A percentile compares a stretch with the other conserved stretches of the same genome.
phyloP scores from a whole-genome alignment of 2,113 vertebrate species.

The Phrynosoma platyrhinos region DNA sequence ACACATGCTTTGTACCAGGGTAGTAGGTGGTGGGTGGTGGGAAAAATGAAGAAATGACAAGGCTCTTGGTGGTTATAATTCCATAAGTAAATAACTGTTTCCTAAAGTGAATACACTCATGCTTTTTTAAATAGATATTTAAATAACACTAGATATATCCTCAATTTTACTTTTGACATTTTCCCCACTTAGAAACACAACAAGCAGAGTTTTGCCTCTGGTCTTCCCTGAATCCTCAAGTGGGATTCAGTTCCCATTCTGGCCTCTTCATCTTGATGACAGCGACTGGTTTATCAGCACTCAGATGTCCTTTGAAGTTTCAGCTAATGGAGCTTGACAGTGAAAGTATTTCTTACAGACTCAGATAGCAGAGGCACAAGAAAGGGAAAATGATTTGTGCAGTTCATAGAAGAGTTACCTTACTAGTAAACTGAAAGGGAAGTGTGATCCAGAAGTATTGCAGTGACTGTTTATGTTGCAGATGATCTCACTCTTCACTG shows the following conservation, averaged over 20 bases:
- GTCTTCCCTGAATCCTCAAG: too few species aligned
- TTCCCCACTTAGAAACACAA: background rate
- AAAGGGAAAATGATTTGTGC: background rate
- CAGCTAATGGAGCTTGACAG: slow-evolving; percentile 6
- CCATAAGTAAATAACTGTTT: background rate
- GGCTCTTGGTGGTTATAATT: background rate
- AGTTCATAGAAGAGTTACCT: background rate
- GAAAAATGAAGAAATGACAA: background rate
- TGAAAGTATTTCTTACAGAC: background rate
- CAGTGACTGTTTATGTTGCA: background rate
- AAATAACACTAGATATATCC: background rate
- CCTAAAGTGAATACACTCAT: background rate
- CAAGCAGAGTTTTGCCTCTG: background rate
- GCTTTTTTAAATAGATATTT: background rate
- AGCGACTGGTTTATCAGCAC: slow-evolving; percentile 1
- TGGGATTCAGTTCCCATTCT: background rate
- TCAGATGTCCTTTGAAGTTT: slow-evolving; percentile 12
- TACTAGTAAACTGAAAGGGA: background rate
- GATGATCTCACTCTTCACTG: too few species aligned
- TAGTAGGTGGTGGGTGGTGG: too few species aligned
- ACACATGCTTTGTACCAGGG: too few species aligned
- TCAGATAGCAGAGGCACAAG: background rate
- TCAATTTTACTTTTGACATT: slow-evolving; percentile 11
- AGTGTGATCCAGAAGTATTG: background rate
- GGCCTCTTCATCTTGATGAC: slow-evolving; percentile 19